Evolutionary conservation across 2,888 invertebrate species (phyloP).

Genomic region (Diploptera punctata): DNA sequence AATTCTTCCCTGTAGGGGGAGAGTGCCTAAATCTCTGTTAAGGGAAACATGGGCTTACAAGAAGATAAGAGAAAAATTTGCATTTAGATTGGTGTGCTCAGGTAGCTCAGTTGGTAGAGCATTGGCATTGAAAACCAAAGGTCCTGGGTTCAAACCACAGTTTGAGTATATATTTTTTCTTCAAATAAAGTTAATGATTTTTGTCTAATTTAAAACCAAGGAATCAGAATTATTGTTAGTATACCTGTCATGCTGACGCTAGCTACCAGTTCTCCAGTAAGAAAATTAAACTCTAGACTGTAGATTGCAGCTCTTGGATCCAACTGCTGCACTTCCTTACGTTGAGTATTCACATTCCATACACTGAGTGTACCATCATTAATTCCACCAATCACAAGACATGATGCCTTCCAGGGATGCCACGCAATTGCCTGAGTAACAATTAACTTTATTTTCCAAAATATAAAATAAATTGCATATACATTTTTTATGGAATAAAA

Average conservation of each 20-base stretch:
- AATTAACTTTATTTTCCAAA: neutral
- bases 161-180: too few species aligned
- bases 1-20: too few species aligned
- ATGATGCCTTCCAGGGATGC: slow-evolving; percentile 4
- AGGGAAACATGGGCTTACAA: too few species aligned
- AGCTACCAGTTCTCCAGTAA: slow-evolving; percentile 2
- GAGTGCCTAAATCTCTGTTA: too few species aligned
- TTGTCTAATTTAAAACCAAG: too few species aligned
- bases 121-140: too few species aligned
- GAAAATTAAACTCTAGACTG: neutral
- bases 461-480: neutral
- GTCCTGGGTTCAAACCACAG: too few species aligned
- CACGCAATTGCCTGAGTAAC: neutral
- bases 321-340: neutral
- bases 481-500: neutral
- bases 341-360: neutral
- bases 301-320: neutral
- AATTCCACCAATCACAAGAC: neutral
- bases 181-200: too few species aligned
- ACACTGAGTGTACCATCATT: neutral
- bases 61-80: too few species aligned
- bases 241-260: neutral
- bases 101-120: too few species aligned
- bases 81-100: too few species aligned
- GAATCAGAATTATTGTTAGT: neutral